Evolutionary conservation across 2,797 vertebrate species (phyloP), one percentile per base, ranked within the genome.

Genomic region (Taeniopygia guttata): DNA sequence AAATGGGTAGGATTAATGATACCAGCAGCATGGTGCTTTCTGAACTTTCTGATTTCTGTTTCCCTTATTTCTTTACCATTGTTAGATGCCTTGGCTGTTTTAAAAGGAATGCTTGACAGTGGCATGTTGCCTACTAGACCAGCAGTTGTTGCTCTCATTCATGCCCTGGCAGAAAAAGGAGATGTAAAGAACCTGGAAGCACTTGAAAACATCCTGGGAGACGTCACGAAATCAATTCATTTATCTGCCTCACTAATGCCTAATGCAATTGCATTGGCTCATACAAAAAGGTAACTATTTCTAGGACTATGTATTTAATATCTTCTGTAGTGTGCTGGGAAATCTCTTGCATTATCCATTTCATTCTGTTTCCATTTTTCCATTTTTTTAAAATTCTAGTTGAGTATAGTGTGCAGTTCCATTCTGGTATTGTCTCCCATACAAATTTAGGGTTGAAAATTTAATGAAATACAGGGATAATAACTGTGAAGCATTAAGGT

Each of bases 201-300:
- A 73, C 96, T 99, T 92, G 95, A 98, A 95, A 89, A 90, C 20
- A 86, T 98, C 83, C 42, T 98, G 11, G 95, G 96, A 56, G 92
- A 43, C 8, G 25, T 97, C 2, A 94, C 84, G 56, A 58, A 87
- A 3, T 72, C 67, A 9, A 5, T 98, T 90, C 96, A 94, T 79
- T 27, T 99, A 40, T 98, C 98, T 95, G 42, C 5, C 30, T 99
- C 98, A 97, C 20, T 99, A 94, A 98, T 98, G 27, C 17, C 98
- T 93, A 99, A 98, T 96, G 99, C 99, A 94, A 96, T 73, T 55
- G 98, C 98, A 45, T 75, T 99, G 82, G 98, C 98, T 64, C 96
- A 98, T 96, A 98, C 98, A 73, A 98, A 97, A 79, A 99, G 97
- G 99, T 99, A 97, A 98, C 98, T 94, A 79, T 93, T 89, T 85